Conservation (phyloP, 2,888 invertebrate species). For the Drosophila putrida region DNA sequence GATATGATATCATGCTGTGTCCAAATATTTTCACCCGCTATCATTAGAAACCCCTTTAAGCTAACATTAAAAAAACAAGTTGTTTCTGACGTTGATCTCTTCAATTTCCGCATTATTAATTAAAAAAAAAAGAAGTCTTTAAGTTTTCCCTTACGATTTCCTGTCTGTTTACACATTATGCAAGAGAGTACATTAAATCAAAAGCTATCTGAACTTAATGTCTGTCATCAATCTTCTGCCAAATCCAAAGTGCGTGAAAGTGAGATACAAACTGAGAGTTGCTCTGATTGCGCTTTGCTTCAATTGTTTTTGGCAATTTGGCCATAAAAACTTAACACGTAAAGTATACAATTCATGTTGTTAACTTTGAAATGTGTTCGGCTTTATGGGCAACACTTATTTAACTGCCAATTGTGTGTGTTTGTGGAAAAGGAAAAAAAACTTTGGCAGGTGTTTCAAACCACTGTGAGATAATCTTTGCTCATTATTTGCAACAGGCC, state of each 20-base stretch:
- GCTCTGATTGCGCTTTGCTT: conserved; percentile 19
- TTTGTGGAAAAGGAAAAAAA: conserved; percentile 12
- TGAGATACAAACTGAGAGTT: conserved; percentile 17
- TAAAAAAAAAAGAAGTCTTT: no score
- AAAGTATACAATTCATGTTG: conserved; percentile 7
- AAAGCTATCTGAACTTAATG: conserved; percentile 8
- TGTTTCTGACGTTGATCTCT: not conserved
- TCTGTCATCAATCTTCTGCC: conserved; percentile 22
- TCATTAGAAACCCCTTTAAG: conserved; percentile 16
- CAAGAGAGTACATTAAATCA: conserved; percentile 16
- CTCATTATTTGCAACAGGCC: conserved; percentile 69
- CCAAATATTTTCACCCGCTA: conserved; percentile 32
- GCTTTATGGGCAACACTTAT: conserved; percentile 41
- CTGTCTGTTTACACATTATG: conserved; percentile 11
- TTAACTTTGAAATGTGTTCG: conserved; percentile 28
- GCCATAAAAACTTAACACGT: conserved; percentile 12
- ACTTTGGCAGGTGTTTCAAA: conserved; percentile 30
- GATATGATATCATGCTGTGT: conserved; percentile 44
- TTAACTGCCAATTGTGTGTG: conserved; percentile 39
- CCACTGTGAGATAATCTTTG: conserved; percentile 70
- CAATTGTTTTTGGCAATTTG: conserved; percentile 8
- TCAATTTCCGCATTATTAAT: not conserved
- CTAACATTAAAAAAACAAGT: not conserved
- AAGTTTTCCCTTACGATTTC: not conserved
- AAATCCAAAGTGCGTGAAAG: conserved; percentile 36